Conservation (phyloP, 1,140 invertebrate species). For the Drosophila setifemur region DNA sequence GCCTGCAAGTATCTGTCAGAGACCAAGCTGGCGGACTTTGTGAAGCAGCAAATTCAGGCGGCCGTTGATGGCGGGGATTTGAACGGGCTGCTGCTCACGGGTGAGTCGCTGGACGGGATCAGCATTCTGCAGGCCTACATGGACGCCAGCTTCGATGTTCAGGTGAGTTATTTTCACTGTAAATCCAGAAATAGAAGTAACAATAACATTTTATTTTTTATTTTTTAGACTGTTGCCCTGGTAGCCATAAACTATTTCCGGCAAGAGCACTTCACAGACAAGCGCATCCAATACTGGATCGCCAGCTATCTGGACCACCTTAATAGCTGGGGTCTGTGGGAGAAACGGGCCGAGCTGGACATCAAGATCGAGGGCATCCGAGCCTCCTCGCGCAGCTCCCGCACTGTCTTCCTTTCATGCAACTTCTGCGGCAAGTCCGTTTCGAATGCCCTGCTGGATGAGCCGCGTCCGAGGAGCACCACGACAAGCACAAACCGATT, state of each 20-base stretch:
- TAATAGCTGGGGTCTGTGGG: constrained; percentile 90
- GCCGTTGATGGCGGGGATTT: constrained; percentile 91
- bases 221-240: constrained; percentile 89
- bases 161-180: not conserved
- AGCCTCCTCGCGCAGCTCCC: constrained; percentile 83
- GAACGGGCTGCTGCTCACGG: constrained; percentile 93
- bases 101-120: constrained; percentile 88
- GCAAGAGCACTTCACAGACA: constrained; percentile 86
- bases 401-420: constrained; percentile 94
- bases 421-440: constrained; percentile 97
- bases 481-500: constrained; percentile 85
- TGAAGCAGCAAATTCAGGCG: constrained; percentile 87
- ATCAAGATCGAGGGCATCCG: constrained; percentile 81
- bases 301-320: constrained; percentile 87
- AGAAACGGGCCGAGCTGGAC: constrained; percentile 88
- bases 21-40: constrained; percentile 89
- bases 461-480: constrained; percentile 85
- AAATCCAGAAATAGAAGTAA: not conserved
- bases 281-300: constrained; percentile 89
- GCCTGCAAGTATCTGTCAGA: constrained; percentile 95
- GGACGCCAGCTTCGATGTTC: constrained; percentile 95
- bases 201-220: not conserved
- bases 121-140: constrained; percentile 94
- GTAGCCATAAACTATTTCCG: constrained; percentile 89
- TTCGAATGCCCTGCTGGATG: constrained; percentile 88